Base-by-base conservation (phyloP, 2,888 invertebrate species). In the Xestia c-nigrum region DNA sequence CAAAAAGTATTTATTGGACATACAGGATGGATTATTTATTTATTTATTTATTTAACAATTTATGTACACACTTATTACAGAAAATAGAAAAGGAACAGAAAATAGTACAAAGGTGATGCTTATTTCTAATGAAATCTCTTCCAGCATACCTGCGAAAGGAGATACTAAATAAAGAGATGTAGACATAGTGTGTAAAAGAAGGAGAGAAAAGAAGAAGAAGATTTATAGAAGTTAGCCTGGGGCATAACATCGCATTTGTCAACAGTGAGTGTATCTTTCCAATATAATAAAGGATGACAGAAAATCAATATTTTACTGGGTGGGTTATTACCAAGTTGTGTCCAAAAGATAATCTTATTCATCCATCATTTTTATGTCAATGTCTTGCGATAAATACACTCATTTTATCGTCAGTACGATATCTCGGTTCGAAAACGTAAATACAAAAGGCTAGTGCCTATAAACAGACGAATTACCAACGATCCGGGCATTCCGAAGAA, bases 311-410 rank as follows among this genome's bases (percentile, higher is more conserved):
- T 64, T 68, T 57, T 50, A 71, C n/a, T 5, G 71, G 19, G 38
- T 46, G 38, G 1, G 10, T n/a, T 83, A 46, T 50, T 63, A 46
- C 14, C 5, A 61, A 47, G 43, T 55, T 59, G 5, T 65, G 0
- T 61, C 16, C 43, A 66, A 66, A 21, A 63, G 64, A 61, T 69
- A 68, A 85, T 64, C 21, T 7, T 40, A 50, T 40, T 38, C 64
- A 85, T 82, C 61, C 64, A 85, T 85, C 71, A 76, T 70, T 85
- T 81, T 66, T 46, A 70, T 70, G 72, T 47, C 83, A 82, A 72
- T 76, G 75, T 69, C 16, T 7, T 52, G 12, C 40, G 76, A 83
- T 76, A 85, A 72, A 50, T 31, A 16, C 43, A 40, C 21, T 19
- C 16, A 14, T 47, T 50, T 85, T 75, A 72, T 72, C 69, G 31